These are phyloP conservation scores for Gymnocypris eckloni DNA, from an alignment of 2,797 vertebrate genomes.

Conservation along the genomic window DNA sequence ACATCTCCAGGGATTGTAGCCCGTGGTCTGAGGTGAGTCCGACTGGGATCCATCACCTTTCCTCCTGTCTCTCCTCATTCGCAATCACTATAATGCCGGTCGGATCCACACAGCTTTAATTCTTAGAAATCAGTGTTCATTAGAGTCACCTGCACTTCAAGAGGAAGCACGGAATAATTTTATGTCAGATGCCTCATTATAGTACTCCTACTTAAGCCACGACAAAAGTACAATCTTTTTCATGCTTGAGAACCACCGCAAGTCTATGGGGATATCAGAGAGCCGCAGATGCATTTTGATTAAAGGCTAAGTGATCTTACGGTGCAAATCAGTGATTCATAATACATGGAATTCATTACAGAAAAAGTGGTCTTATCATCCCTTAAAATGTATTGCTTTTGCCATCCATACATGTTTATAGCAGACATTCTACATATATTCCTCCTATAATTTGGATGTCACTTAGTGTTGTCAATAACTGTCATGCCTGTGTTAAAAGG, in stretches of 20 bases:
- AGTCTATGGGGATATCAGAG: slow-evolving; percentile 38
- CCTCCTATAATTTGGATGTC: slow-evolving; percentile 5
- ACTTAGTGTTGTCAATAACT: background rate
- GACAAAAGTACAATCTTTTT: slow-evolving; percentile 48
- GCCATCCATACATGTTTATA: slow-evolving; percentile 4
- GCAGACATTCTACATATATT: slow-evolving; percentile 11
- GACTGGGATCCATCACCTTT: slow-evolving; percentile 8
- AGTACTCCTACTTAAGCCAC: slow-evolving; percentile 42
- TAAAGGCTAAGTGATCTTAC: slow-evolving; percentile 51
- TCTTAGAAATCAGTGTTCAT: slow-evolving; percentile 56
- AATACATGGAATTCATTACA: slow-evolving; percentile 43
- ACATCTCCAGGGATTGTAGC: slow-evolving; percentile 93
- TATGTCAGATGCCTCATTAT: slow-evolving; percentile 51
- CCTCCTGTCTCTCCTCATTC: slow-evolving; percentile 45
- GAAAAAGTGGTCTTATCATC: slow-evolving; percentile 34
- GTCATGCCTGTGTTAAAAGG: background rate
- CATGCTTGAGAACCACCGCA: slow-evolving; percentile 38
- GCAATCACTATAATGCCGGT: background rate
- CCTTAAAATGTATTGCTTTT: slow-evolving; percentile 22
- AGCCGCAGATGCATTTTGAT: slow-evolving; percentile 56
- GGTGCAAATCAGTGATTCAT: slow-evolving; percentile 47
- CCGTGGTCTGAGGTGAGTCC: slow-evolving; percentile 86
- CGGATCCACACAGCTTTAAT: slow-evolving; percentile 23
- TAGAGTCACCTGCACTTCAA: slow-evolving; percentile 57
- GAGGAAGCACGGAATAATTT: slow-evolving; percentile 43